Conservation (phyloP, 2,113 vertebrate species). For the Chloropsis hardwickii region DNA sequence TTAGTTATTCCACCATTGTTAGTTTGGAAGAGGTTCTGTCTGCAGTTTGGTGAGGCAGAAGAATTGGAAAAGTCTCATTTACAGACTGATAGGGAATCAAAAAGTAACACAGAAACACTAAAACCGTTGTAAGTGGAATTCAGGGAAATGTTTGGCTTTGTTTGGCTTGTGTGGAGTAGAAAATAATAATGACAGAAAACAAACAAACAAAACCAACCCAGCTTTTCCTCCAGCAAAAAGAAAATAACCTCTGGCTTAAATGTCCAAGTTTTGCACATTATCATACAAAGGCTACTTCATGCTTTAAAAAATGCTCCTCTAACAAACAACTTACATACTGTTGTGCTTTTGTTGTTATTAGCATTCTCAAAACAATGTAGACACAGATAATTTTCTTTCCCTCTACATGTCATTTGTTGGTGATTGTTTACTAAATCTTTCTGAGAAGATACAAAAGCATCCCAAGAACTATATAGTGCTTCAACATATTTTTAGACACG, state of each 20-base stretch:
- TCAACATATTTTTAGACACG: not conserved
- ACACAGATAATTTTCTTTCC: not conserved
- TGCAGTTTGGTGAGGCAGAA: not conserved
- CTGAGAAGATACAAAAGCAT: not conserved
- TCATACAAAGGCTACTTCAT: not conserved
- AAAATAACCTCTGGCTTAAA: not conserved
- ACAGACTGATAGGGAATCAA: not conserved
- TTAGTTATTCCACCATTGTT: not conserved
- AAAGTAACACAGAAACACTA: not conserved
- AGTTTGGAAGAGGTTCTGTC: not conserved
- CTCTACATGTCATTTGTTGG: not conserved
- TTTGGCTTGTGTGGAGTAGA: not conserved
- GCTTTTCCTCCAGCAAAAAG: not conserved
- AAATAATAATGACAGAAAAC: not conserved
- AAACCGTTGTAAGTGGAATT: not conserved
- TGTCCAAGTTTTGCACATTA: not conserved
- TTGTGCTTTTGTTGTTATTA: not conserved
- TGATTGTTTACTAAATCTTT: not conserved
- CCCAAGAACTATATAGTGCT: not conserved
- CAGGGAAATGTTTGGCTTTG: not conserved
- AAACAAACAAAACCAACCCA: not conserved
- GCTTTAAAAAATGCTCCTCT: not conserved
- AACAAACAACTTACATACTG: not conserved
- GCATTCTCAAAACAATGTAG: not conserved
- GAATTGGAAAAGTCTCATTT: not conserved